Evolutionary conservation across 2,797 vertebrate genomes (phyloP).

Genomic region (Orientallactaga sibirica): DNA sequence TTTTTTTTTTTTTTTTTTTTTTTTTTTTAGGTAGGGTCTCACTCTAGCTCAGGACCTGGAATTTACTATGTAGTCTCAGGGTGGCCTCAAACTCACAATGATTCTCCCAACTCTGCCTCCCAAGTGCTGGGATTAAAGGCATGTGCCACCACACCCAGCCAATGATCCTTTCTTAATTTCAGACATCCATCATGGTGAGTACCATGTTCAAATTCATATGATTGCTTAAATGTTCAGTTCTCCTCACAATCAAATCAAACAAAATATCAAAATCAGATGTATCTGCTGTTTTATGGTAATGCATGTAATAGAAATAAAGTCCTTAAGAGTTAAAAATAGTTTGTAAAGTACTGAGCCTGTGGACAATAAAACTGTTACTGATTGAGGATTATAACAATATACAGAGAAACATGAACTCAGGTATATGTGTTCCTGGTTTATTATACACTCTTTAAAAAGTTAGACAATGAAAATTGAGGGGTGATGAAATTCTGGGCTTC

Average conservation of each 20-base stretch:
- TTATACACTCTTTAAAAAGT: not conserved
- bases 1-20: too few relatives aligned
- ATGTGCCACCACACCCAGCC: too few relatives aligned
- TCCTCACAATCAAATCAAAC: not conserved
- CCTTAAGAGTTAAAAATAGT: not conserved
- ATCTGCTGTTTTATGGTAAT: not conserved
- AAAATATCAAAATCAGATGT: not conserved
- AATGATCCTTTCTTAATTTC: fast-evolving
- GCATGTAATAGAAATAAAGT: not conserved
- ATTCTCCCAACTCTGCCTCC: too few relatives aligned
- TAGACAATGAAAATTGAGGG: not conserved
- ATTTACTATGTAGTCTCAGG: too few relatives aligned
- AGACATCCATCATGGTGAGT: too few relatives aligned
- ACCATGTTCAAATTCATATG: not conserved
- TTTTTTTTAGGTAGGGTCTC: too few relatives aligned
- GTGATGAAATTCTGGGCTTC: fast-evolving
- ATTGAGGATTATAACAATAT: not conserved
- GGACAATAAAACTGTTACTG: not conserved
- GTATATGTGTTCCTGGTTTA: too few relatives aligned
- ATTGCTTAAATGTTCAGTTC: not conserved
- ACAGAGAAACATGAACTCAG: not conserved
- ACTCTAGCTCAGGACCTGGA: too few relatives aligned
- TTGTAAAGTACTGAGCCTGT: not conserved
- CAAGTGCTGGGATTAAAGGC: too few relatives aligned
- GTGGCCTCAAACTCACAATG: too few relatives aligned